Evolutionary conservation across 2,888 invertebrate species (phyloP).

Genomic region (Sarcophaga rosellei): DNA sequence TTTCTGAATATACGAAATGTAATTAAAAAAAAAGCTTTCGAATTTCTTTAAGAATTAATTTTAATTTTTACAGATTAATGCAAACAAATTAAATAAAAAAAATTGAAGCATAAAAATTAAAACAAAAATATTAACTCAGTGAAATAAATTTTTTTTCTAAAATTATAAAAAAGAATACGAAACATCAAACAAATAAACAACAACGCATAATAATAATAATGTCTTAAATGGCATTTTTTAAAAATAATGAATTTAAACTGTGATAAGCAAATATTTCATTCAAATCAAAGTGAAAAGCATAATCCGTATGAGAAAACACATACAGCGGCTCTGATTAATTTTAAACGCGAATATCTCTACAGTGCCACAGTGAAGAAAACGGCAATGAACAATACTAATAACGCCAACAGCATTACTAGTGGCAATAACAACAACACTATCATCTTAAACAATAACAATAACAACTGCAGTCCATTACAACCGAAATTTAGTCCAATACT

Average conservation of each 20-base stretch:
- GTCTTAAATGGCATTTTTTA: slow-evolving; percentile 42
- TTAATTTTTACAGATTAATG: neutral
- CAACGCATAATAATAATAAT: slow-evolving; percentile 27
- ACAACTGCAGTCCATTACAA: slow-evolving; percentile 67
- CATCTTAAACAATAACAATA: slow-evolving; percentile 62
- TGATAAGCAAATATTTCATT: slow-evolving; percentile 47
- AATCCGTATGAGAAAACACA: slow-evolving; percentile 51
- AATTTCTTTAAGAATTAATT: no score
- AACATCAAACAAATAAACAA: slow-evolving; percentile 10
- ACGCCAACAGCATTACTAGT: slow-evolving; percentile 69
- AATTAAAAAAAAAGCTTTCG: no score
- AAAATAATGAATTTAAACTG: slow-evolving; percentile 61
- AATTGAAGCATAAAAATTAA: no score
- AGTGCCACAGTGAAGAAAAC: slow-evolving; percentile 69
- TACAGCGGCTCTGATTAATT: slow-evolving; percentile 59
- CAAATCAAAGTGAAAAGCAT: slow-evolving; percentile 36
- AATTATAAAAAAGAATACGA: slow-evolving; percentile 8
- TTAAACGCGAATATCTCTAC: slow-evolving; percentile 73
- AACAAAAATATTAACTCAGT: no score
- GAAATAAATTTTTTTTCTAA: neutral
- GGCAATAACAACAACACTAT: slow-evolving; percentile 45
- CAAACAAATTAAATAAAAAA: neutral
- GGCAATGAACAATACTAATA: slow-evolving; percentile 70
- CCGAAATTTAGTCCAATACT: slow-evolving; percentile 67
- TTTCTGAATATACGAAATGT: neutral